A percentile compares a stretch with the other conserved stretches of the same genome.
phyloP scores from a whole-genome alignment of 2,797 vertebrate species.

The Sebastes taczanowskii region DNA sequence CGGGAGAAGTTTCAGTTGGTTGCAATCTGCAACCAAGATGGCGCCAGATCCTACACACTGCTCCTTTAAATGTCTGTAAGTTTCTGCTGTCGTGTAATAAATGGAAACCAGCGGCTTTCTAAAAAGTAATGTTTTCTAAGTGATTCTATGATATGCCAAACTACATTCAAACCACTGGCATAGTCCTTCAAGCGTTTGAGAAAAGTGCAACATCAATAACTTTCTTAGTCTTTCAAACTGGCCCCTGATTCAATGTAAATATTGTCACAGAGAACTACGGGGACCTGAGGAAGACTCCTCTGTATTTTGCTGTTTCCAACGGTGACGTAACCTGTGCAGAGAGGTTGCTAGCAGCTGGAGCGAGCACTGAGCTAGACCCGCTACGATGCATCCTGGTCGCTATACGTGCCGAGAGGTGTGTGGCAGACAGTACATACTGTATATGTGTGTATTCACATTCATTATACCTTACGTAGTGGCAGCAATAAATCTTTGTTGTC shows the following conservation, averaged over 20 bases:
- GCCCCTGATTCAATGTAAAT: background rate
- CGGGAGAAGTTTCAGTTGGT: accelerated
- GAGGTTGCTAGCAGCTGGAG: slow-evolving; percentile 83
- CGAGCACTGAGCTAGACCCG: slow-evolving; percentile 86
- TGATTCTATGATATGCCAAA: background rate
- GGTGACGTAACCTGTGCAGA: slow-evolving; percentile 85
- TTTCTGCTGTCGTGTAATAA: background rate
- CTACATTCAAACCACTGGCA: background rate
- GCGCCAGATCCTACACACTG: too few species aligned
- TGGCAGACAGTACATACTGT: background rate
- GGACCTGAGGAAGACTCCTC: slow-evolving; percentile 83
- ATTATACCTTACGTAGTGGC: background rate
- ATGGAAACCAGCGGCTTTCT: background rate
- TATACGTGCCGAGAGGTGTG: slow-evolving; percentile 81
- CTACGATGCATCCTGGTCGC: slow-evolving; percentile 88
- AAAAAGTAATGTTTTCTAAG: background rate
- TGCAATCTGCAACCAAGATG: too few species aligned
- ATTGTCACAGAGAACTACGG: slow-evolving; percentile 78
- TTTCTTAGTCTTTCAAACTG: background rate
- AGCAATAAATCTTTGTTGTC: background rate
- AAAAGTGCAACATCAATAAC: background rate
- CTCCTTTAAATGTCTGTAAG: too few species aligned
- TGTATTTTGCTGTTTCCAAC: slow-evolving; percentile 88
- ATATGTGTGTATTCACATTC: background rate
- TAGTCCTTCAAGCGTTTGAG: background rate